These are phyloP conservation scores for Tetraodon nigroviridis DNA, from an alignment of 2,113 vertebrate species.

Conservation along the genomic window DNA sequence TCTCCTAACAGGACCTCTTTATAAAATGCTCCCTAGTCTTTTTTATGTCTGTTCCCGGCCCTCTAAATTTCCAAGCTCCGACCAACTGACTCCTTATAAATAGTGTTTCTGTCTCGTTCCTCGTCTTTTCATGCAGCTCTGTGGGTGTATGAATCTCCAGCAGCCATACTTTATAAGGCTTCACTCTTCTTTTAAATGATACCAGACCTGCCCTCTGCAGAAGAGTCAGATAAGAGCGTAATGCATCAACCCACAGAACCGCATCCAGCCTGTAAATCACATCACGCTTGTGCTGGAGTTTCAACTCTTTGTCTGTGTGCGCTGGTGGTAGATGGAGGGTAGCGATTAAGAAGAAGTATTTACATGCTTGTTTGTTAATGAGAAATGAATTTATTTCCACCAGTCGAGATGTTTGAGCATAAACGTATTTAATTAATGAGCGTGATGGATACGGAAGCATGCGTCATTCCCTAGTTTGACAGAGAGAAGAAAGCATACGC, in stretches of 20 bases:
- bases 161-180: constrained; percentile 30
- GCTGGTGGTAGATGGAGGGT: background rate
- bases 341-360: constrained; percentile 18
- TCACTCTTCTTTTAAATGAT: constrained; percentile 35
- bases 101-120: constrained; percentile 37
- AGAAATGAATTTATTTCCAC: constrained; percentile 30
- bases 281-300: constrained; percentile 28
- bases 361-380: constrained; percentile 42
- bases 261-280: constrained; percentile 69
- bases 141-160: constrained; percentile 39
- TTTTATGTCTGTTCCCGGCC: constrained; percentile 22
- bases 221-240: constrained; percentile 69
- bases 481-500: constrained; percentile 21
- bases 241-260: constrained; percentile 63
- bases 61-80: constrained; percentile 19
- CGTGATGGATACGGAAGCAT: constrained; percentile 5
- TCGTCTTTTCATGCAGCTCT: constrained; percentile 21
- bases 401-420: background rate
- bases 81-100: constrained; percentile 23
- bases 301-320: constrained; percentile 38
- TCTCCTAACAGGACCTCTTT: too few relatives aligned
- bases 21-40: background rate
- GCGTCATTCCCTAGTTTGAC: constrained; percentile 18
- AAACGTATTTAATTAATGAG: constrained; percentile 5
- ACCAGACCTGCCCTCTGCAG: constrained; percentile 42